Evolutionary conservation across 2,113 vertebrate genomes (phyloP).

Genomic region (Syngnathus floridae): DNA sequence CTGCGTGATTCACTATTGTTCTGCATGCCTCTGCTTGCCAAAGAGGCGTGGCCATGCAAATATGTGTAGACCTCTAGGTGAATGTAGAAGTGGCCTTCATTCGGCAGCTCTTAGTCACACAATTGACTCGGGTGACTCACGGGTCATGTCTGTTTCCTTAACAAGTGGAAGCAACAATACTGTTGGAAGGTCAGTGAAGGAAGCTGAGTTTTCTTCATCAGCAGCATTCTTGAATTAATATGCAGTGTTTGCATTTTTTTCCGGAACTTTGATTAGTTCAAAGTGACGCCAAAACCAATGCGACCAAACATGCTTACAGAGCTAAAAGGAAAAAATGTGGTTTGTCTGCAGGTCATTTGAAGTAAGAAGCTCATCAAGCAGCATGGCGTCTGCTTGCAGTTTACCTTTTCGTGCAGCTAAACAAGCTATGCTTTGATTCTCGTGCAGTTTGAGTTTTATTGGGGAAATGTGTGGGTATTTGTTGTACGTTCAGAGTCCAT

Average conservation of each 20-base stretch:
- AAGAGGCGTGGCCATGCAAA: not conserved
- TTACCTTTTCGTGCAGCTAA: conserved; percentile 24
- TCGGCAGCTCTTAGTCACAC: conserved; percentile 49
- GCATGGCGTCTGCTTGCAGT: conserved; percentile 20
- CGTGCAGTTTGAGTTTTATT: conserved; percentile 3
- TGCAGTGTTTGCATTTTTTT: conserved; percentile 13
- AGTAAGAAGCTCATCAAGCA: conserved; percentile 38
- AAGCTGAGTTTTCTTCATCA: conserved; percentile 26
- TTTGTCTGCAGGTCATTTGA: conserved; percentile 25
- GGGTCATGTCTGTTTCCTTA: conserved; percentile 58
- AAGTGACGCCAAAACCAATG: conserved; percentile 29
- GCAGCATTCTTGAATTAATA: conserved; percentile 31
- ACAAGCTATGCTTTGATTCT: conserved; percentile 8
- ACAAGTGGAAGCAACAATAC: conserved; percentile 44
- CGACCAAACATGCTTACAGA: conserved; percentile 11
- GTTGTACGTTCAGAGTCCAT: conserved; percentile 27
- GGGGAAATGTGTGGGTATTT: conserved; percentile 17
- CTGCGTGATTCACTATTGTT: not conserved
- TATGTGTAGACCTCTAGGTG: not conserved
- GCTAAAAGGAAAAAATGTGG: not conserved
- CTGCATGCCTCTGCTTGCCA: not conserved
- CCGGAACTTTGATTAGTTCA: conserved; percentile 26
- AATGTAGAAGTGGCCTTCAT: conserved; percentile 26
- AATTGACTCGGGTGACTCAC: conserved; percentile 48
- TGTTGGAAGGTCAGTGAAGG: conserved; percentile 40